Conservation (phyloP, 2,888 invertebrate genomes). For the Pheosia tremula region DNA sequence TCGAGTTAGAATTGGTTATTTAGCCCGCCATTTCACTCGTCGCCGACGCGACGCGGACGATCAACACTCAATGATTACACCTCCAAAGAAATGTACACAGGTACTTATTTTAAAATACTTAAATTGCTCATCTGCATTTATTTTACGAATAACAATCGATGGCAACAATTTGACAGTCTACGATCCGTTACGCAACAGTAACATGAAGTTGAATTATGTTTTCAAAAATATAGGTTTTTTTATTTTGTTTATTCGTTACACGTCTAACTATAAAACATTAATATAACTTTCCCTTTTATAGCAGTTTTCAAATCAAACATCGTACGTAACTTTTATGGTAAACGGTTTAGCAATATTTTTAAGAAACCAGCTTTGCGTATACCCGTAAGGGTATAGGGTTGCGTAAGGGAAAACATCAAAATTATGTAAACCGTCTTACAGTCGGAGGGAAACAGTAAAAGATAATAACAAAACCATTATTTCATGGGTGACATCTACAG, state of each 20-base stretch:
- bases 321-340: slow-evolving; percentile 11
- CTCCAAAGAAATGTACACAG: not conserved
- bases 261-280: slow-evolving; percentile 6
- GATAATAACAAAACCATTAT: no score
- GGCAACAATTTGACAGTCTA: not conserved
- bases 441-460: no score
- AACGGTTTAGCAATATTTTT: slow-evolving; percentile 10
- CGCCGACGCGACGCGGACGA: not conserved
- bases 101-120: not conserved
- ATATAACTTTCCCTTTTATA: slow-evolving; percentile 10
- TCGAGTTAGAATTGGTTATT: slow-evolving; percentile 40
- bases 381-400: no score
- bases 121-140: slow-evolving; percentile 14
- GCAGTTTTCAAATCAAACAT: slow-evolving; percentile 10
- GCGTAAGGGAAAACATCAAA: no score
- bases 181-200: slow-evolving; percentile 6
- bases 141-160: not conserved
- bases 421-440: no score
- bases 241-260: slow-evolving; percentile 9
- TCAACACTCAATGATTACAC: not conserved
- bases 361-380: not conserved
- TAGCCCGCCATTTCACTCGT: slow-evolving; percentile 40
- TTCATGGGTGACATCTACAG: no score
- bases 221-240: slow-evolving; percentile 7
- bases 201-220: slow-evolving; percentile 6